Base-by-base conservation (phyloP, 2,797 vertebrate genomes). In the Takifugu rubripes region DNA sequence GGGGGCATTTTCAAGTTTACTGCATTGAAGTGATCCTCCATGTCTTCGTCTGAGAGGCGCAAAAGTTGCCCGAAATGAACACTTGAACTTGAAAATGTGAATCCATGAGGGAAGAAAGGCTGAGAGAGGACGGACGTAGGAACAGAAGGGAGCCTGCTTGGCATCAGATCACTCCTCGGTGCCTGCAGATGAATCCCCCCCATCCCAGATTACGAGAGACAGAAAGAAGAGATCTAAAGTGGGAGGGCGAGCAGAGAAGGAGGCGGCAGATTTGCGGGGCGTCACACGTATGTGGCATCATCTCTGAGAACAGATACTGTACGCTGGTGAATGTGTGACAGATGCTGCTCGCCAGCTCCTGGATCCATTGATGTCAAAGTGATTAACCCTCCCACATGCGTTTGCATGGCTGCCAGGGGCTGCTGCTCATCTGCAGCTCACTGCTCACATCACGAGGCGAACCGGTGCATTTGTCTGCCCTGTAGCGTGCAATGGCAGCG, bases 371-470 rank as follows among this genome's bases (percentile, higher is more conserved):
- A 72, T 82, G 74, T 82, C 68, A 83, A 74, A 80, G 57, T 77
- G 72, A 81, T 78, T 66, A 86, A 81, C 84, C 80, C 82, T 83
- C 86, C 82, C 84, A 86, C 86, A 59, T 61, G 75, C 66, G 63
- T 73, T 69, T 82, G 67, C 64, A 69, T 74, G 72, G 73, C 75
- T 67, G 69, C 68, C 64, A 56, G 54, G 59, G 31, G 26, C 27
- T 29, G 69, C 63, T 54, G 65, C 53, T 63, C 68, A 71, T 63
- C 56, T 47, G 3, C 0, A 49, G 54, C 61, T 75, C 57, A 17
- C 55, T 54, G 71, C 49, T 75, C 63, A 73, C 25, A 58, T 65
- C 49, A 52, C 72, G 56, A 58, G 52, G 56, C 56, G 52, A 62
- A 66, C 44, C 47, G 21, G 58, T 55, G 70, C 73, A 75, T 58